phyloP scores from a whole-genome alignment of 2,113 vertebrate species.

The Coreoperca whiteheadi region DNA sequence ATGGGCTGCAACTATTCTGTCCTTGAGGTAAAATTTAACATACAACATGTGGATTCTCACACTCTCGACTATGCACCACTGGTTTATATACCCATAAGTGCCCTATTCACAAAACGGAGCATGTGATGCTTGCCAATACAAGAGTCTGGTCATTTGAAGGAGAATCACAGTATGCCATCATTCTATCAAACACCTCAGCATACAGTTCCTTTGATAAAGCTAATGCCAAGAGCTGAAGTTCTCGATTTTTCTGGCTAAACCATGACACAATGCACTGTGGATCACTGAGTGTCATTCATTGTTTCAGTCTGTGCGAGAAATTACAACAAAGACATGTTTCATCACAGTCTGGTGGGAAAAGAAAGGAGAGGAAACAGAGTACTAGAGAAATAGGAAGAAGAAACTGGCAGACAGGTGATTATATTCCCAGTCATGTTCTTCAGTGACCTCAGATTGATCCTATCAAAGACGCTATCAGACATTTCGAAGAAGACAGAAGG shows the following conservation, averaged over 20 bases:
- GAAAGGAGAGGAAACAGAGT: constrained; percentile 3
- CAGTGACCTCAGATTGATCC: constrained; percentile 23
- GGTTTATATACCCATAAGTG: background rate
- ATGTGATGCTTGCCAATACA: constrained; percentile 6
- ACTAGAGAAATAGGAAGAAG: constrained; percentile 2
- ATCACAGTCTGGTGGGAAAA: constrained; percentile 7
- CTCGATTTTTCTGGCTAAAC: constrained; percentile 13
- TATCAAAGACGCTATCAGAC: constrained; percentile 21
- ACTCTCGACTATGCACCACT: background rate
- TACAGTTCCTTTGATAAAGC: constrained; percentile 24
- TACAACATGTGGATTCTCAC: background rate
- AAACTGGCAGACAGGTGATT: constrained; percentile 26
- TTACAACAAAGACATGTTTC: constrained; percentile 28
- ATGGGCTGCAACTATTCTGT: background rate
- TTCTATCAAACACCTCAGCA: background rate
- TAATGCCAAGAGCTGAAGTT: constrained; percentile 24
- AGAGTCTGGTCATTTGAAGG: constrained; percentile 18
- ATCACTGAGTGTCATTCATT: constrained; percentile 15
- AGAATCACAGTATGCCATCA: background rate
- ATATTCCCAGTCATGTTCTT: constrained; percentile 17
- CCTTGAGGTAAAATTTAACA: background rate
- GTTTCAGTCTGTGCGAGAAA: constrained; percentile 18
- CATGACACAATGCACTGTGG: constrained; percentile 6
- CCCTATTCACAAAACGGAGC: background rate
- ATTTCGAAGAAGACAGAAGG: background rate